Evolutionary conservation across 1,140 invertebrate species (phyloP).

Genomic region (Polypedilum vanderplanki): DNA sequence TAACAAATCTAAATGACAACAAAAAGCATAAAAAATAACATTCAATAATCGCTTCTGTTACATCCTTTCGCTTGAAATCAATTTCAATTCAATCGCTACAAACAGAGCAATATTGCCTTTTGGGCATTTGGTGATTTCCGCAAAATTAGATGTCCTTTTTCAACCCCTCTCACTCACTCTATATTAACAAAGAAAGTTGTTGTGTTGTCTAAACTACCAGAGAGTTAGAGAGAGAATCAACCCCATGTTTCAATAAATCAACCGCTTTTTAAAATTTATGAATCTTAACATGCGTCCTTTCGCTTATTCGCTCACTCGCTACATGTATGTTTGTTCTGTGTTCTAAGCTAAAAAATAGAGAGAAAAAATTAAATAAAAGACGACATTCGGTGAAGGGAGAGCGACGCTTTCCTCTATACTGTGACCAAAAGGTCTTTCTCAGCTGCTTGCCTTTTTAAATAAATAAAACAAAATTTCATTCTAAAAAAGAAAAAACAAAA

Average conservation of each 20-base stretch:
- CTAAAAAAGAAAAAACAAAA: constrained; percentile 7
- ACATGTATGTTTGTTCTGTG: not conserved
- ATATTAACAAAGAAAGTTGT: not conserved
- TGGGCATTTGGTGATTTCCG: constrained; percentile 25
- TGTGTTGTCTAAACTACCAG: not conserved
- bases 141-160: constrained; percentile 26
- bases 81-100: not conserved
- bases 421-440: constrained; percentile 14
- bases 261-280: constrained; percentile 27
- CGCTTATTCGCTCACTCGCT: not conserved
- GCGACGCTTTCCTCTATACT: not conserved
- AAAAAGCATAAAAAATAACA: not conserved
- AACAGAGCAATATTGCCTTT: not conserved
- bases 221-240: not conserved
- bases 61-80: constrained; percentile 12
- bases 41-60: not conserved
- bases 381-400: not conserved
- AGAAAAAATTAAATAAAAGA: not conserved
- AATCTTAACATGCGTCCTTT: constrained; percentile 24
- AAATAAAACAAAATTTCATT: constrained; percentile 20
- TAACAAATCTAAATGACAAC: not conserved
- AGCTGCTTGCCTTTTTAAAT: not conserved
- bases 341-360: not conserved
- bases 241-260: constrained; percentile 23
- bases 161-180: constrained; percentile 11